Base-by-base conservation (phyloP, 1,140 invertebrate genomes). In the Pygmarrhopalites habei region DNA sequence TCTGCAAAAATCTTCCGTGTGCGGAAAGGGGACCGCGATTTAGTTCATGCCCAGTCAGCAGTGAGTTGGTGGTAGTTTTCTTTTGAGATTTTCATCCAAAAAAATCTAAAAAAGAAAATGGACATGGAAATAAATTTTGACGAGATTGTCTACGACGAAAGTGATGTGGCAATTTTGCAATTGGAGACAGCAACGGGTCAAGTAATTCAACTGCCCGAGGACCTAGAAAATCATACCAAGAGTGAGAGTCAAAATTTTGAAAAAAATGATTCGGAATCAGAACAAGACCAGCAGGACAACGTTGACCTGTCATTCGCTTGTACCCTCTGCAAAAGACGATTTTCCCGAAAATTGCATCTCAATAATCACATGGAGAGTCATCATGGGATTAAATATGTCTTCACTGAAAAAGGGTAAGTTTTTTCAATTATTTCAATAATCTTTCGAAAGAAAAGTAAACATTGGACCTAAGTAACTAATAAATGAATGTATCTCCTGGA, bases 81-180 rank as follows among this genome's bases (percentile, higher is more conserved):
- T n/a, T n/a, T n/a, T n/a, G n/a, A n/a, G n/a, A n/a, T n/a, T n/a
- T n/a, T n/a, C n/a, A n/a, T n/a, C n/a, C n/a, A n/a, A n/a, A n/a
- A n/a, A n/a, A n/a, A n/a, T n/a, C n/a, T n/a, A n/a, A n/a, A n/a
- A n/a, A n/a, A n/a, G n/a, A n/a, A n/a, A n/a, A n/a, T n/a, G n/a
- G n/a, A n/a, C n/a, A n/a, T n/a, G n/a, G n/a, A n/a, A n/a, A n/a
- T n/a, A n/a, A n/a, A n/a, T n/a, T n/a, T n/a, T n/a, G n/a, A n/a
- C n/a, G n/a, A n/a, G n/a, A n/a, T n/a, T n/a, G n/a, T n/a, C n/a
- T n/a, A n/a, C n/a, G n/a, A n/a, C n/a, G n/a, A n/a, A n/a, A n/a
- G n/a, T n/a, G n/a, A n/a, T n/a, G n/a, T n/a, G n/a, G n/a, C n/a
- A 93, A 35, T 51, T 5, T 19, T 60, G 7, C 28, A 51, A 26